A percentile compares a stretch with the other conserved stretches of the same genome.
phyloP scores from a whole-genome alignment of 1,140 invertebrate genomes.

The Polyergus mexicanus region DNA sequence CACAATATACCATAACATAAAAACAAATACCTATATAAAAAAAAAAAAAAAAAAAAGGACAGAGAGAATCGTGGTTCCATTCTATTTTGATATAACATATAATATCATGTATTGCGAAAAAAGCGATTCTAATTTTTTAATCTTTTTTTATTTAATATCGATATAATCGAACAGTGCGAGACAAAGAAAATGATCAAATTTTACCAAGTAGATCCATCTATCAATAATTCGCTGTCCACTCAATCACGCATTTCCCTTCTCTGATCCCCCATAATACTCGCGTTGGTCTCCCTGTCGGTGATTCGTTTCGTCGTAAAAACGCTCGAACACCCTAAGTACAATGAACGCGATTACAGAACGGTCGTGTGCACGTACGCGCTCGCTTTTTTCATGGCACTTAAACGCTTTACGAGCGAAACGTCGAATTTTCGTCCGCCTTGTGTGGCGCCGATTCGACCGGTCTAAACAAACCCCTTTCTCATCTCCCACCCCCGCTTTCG shows the following conservation, averaged over 20 bases:
- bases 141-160: conserved; percentile 12
- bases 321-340: not conserved
- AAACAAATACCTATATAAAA: conserved; percentile 21
- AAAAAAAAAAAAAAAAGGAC: not conserved
- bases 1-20: not conserved
- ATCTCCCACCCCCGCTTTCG: no score
- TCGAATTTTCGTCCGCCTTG: conserved; percentile 53
- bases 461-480: not conserved
- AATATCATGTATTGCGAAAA: not conserved
- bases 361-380: not conserved
- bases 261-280: not conserved
- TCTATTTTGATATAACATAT: not conserved
- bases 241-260: not conserved
- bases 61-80: not conserved
- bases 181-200: conserved; percentile 30
- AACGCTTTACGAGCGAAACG: conserved; percentile 44
- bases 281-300: not conserved
- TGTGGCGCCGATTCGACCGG: not conserved
- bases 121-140: not conserved
- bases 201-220: conserved; percentile 15
- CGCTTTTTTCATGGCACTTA: conserved; percentile 29
- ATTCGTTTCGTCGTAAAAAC: conserved; percentile 41
- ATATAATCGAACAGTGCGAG: not conserved
- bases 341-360: conserved; percentile 4
- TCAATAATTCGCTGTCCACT: conserved; percentile 23